phyloP scores from a whole-genome alignment of 2,888 invertebrate species.

The Synanthedon tipuliformis region DNA sequence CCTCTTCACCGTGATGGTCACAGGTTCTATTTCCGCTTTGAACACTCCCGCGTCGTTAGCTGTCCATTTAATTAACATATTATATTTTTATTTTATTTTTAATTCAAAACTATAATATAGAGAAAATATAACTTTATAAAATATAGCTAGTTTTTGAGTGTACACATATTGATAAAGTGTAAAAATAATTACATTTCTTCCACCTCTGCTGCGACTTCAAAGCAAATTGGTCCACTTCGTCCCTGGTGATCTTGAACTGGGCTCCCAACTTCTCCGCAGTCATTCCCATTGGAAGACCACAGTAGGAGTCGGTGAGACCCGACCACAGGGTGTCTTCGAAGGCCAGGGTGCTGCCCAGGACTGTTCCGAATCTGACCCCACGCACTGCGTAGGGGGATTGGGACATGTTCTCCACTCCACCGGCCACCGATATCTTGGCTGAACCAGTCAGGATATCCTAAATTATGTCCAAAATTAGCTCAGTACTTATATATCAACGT shows the following conservation, averaged over 20 bases:
- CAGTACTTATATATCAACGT: slow-evolving; percentile 7
- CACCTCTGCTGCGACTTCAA: slow-evolving; percentile 87
- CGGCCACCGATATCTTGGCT: slow-evolving; percentile 87
- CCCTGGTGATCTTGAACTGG: slow-evolving; percentile 82
- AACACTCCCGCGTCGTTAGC: slow-evolving; percentile 91
- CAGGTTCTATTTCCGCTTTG: slow-evolving; percentile 89
- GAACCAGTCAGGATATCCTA: slow-evolving; percentile 89
- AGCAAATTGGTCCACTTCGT: slow-evolving; percentile 88
- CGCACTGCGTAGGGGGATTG: slow-evolving; percentile 89
- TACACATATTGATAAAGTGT: no score
- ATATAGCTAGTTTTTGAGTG: no score
- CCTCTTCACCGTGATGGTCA: slow-evolving; percentile 86
- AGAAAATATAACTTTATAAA: no score
- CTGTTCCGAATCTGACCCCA: slow-evolving; percentile 88
- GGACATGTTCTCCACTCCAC: slow-evolving; percentile 97
- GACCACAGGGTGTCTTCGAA: slow-evolving; percentile 94
- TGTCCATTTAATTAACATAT: slow-evolving; percentile 24
- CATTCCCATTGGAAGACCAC: slow-evolving; percentile 94
- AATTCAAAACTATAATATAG: no score
- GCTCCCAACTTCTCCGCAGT: slow-evolving; percentile 93
- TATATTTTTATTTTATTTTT: background rate
- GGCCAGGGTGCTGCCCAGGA: slow-evolving; percentile 79
- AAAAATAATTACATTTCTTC: slow-evolving; percentile 75
- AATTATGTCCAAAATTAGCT: no score
- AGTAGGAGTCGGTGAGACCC: slow-evolving; percentile 84